Evolutionary conservation across 2,797 vertebrate genomes (phyloP).

Genomic region (Halcyon leucocephala): DNA sequence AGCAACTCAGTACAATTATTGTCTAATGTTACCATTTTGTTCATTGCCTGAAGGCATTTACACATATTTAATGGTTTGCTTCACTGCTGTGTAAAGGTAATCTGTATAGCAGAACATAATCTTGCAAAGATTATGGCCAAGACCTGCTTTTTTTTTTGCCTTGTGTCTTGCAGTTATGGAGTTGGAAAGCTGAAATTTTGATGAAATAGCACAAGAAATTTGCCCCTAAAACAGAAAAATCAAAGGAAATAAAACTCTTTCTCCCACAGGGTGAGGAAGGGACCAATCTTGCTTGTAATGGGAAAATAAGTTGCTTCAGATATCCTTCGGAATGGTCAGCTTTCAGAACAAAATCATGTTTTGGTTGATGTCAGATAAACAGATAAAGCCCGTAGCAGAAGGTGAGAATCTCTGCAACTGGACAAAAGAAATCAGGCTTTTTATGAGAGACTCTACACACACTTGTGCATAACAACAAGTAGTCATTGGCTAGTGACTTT

Average conservation of each 20-base stretch:
- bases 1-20: neutral
- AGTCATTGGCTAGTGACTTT: neutral
- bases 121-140: neutral
- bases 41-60: neutral
- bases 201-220: neutral
- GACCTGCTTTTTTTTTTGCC: neutral
- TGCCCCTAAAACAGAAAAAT: neutral
- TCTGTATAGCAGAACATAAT: neutral
- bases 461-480: neutral
- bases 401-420: neutral
- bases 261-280: neutral
- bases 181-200: neutral
- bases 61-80: neutral
- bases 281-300: neutral
- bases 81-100: neutral
- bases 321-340: neutral
- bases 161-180: neutral
- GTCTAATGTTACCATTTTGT: neutral
- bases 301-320: neutral
- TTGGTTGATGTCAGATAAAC: neutral
- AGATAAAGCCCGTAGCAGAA: neutral
- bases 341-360: neutral
- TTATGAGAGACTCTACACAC: neutral
- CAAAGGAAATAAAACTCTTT: neutral
- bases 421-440: neutral